A percentile compares a stretch with the other conserved stretches of the same genome.
Evolutionary conservation across 2,888 invertebrate genomes (phyloP).

Genomic region (Ommatoiulus sabulosus): DNA sequence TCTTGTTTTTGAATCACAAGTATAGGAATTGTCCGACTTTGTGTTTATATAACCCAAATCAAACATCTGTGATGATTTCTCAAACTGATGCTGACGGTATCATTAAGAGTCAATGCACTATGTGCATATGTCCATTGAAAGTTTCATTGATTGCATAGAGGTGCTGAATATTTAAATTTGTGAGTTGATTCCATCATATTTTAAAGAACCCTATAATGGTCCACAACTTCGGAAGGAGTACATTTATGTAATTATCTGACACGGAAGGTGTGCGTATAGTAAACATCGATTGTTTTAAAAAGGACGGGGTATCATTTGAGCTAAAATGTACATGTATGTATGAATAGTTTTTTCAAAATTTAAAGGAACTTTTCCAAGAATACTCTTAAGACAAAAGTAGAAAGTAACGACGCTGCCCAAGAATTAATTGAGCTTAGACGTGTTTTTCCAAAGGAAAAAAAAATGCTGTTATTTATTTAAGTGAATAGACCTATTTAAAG

Average conservation of each 20-base stretch:
- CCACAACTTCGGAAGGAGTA: too few relatives aligned
- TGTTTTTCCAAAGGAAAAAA: background rate
- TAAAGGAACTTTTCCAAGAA: background rate
- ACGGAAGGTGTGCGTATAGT: too few relatives aligned
- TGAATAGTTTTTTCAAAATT: background rate
- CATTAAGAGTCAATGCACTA: background rate
- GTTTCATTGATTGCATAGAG: too few relatives aligned
- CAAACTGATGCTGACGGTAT: background rate
- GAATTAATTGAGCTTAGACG: background rate
- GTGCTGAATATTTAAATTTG: too few relatives aligned
- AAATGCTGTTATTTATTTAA: background rate
- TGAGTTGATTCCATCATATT: too few relatives aligned
- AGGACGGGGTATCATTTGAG: too few relatives aligned
- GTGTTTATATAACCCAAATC: conserved; percentile 1
- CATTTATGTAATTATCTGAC: too few relatives aligned
- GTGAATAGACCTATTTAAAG: background rate
- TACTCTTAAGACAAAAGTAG: background rate
- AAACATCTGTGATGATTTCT: background rate
- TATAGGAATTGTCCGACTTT: background rate
- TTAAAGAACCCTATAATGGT: too few relatives aligned
- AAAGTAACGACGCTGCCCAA: background rate
- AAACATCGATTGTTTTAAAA: too few relatives aligned
- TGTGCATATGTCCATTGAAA: too few relatives aligned
- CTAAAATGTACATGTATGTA: too few relatives aligned
- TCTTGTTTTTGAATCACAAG: background rate